A percentile compares a stretch with the other conserved stretches of the same genome.
phyloP scores from a whole-genome alignment of 2,888 invertebrate species.

The Stramonita haemastoma region DNA sequence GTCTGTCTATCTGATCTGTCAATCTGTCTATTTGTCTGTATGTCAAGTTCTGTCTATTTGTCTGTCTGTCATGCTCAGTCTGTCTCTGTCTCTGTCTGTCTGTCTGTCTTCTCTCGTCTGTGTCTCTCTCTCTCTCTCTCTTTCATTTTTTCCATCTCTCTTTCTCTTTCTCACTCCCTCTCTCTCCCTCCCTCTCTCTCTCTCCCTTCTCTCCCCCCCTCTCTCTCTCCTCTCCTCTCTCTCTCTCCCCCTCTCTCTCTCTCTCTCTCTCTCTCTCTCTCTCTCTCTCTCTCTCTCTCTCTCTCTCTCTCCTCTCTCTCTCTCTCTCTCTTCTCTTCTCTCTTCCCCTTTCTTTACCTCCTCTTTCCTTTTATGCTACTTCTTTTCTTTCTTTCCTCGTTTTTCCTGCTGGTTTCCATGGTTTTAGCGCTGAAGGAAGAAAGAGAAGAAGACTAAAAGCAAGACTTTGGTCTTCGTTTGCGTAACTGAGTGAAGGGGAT shows the following conservation, averaged over 20 bases:
- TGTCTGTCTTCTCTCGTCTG: background rate
- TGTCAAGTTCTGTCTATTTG: too few relatives aligned
- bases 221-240: background rate
- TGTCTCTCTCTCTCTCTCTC: background rate
- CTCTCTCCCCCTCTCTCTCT: background rate
- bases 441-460: background rate
- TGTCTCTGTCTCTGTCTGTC: background rate
- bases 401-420: background rate
- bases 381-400: background rate
- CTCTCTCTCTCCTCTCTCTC: constrained; percentile 4
- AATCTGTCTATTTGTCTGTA: too few relatives aligned
- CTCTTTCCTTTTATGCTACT: background rate
- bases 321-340: too few relatives aligned
- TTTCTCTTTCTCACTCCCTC: background rate
- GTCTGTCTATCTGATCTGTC: background rate
- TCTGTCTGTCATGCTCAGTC: too few relatives aligned
- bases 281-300: constrained; percentile 10
- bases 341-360: background rate
- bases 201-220: background rate
- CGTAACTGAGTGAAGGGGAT: background rate
- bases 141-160: background rate
- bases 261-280: constrained; percentile 10
- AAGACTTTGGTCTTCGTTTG: background rate
- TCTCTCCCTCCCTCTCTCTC: background rate
- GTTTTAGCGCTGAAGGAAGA: background rate